Percentiles rank a stretch among this genome's conserved stretches.
phyloP scores from a whole-genome alignment of 2,797 vertebrate species.

The Melanotaenia nigrans region DNA sequence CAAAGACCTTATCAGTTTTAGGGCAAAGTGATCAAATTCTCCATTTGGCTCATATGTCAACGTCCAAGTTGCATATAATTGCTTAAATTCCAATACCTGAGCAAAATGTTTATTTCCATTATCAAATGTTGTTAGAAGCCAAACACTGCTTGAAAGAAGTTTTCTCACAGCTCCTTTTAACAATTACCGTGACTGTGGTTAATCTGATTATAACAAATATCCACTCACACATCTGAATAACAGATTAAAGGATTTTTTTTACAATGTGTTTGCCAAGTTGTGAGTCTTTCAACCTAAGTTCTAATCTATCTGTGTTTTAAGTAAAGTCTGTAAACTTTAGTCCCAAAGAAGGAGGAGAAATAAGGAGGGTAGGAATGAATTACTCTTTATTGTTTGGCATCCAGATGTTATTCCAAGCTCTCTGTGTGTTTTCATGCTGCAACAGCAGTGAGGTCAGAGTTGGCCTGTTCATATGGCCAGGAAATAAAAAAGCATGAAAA shows the following conservation, averaged over 20 bases:
- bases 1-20: no score
- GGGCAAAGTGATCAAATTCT: no score
- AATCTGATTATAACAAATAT: not conserved
- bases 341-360: conserved; percentile 26
- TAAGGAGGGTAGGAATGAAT: conserved; percentile 33
- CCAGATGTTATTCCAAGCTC: conserved; percentile 80
- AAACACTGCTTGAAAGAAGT: no score
- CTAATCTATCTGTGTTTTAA: not conserved
- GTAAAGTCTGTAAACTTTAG: not conserved
- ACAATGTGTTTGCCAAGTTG: no score
- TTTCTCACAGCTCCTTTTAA: no score
- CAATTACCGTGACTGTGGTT: no score
- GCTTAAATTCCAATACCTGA: no score
- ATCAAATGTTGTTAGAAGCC: no score
- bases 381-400: conserved; percentile 69
- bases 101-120: not conserved
- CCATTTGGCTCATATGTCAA: no score
- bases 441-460: conserved; percentile 77
- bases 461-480: conserved; percentile 55
- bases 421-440: conserved; percentile 64
- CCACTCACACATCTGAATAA: not conserved
- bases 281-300: not conserved
- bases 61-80: no score
- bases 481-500: conserved; percentile 42
- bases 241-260: not conserved